Percentiles rank a stretch among this genome's conserved stretches.
Evolutionary conservation across 2,113 vertebrate species (phyloP).

Genomic region (Xenopus borealis): DNA sequence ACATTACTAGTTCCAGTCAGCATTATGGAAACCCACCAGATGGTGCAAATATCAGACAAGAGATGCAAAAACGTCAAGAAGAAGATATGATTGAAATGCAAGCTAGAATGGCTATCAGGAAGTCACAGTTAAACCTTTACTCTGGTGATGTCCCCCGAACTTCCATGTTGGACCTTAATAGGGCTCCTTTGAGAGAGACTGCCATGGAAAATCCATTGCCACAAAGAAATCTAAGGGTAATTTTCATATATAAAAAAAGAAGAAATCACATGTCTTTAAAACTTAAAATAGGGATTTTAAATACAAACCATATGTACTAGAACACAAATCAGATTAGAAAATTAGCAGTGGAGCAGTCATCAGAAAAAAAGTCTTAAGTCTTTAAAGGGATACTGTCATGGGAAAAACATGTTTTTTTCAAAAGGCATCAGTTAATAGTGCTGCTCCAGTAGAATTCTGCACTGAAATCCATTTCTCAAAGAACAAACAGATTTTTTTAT

Average conservation of each 20-base stretch:
- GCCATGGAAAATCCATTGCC: slow-evolving; percentile 73
- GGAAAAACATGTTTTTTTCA: too few relatives aligned
- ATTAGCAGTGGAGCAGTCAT: too few relatives aligned
- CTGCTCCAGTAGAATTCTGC: too few relatives aligned
- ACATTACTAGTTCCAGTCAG: slow-evolving; percentile 52
- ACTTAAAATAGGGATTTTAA: too few relatives aligned
- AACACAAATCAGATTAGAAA: too few relatives aligned
- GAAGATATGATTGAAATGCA: slow-evolving; percentile 87
- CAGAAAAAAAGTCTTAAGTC: too few relatives aligned
- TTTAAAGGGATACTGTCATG: too few relatives aligned
- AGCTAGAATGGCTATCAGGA: slow-evolving; percentile 76
- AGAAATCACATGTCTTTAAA: too few relatives aligned
- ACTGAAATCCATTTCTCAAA: too few relatives aligned
- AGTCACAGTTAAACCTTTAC: slow-evolving; percentile 78
- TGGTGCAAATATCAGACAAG: slow-evolving; percentile 76
- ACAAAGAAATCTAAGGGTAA: slow-evolving; percentile 85
- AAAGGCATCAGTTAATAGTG: too few relatives aligned
- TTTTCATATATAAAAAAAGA: neutral
- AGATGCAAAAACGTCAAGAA: slow-evolving; percentile 90
- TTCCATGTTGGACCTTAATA: slow-evolving; percentile 77
- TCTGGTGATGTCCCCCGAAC: slow-evolving; percentile 68
- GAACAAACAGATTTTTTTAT: too few relatives aligned
- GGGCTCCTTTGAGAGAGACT: slow-evolving; percentile 76
- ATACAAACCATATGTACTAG: too few relatives aligned
- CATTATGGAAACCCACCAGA: slow-evolving; percentile 74